A percentile compares a stretch with the other conserved stretches of the same genome.
phyloP scores from a whole-genome alignment of 1,140 invertebrate genomes.

The Drosophila kurseongensis region DNA sequence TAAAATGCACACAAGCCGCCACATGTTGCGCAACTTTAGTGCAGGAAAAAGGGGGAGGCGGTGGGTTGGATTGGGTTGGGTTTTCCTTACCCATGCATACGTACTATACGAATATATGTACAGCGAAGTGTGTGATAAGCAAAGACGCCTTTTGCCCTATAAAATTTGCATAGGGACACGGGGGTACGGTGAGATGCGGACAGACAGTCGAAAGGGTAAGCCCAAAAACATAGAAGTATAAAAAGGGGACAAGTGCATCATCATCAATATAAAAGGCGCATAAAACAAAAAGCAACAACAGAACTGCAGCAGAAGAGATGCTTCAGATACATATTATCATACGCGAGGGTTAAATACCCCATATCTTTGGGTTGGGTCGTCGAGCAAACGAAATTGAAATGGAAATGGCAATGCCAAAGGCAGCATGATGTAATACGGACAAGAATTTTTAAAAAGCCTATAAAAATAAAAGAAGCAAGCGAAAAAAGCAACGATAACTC shows the following conservation, averaged over 20 bases:
- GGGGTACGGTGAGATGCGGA: slow-evolving; percentile 16
- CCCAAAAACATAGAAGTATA: slow-evolving; percentile 22
- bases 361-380: slow-evolving; percentile 10
- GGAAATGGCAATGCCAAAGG: background rate
- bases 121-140: slow-evolving; percentile 20
- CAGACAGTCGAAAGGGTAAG: slow-evolving; percentile 33
- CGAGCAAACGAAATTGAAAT: slow-evolving; percentile 26
- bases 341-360: slow-evolving; percentile 24
- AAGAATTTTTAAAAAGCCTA: slow-evolving; percentile 52
- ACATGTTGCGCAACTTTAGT: slow-evolving; percentile 73
- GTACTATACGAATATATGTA: slow-evolving; percentile 1
- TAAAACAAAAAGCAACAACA: background rate
- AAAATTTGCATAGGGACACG: slow-evolving; percentile 59
- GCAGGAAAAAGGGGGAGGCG: slow-evolving; percentile 21
- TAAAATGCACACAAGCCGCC: slow-evolving; percentile 60
- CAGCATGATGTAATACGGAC: slow-evolving; percentile 43
- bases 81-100: slow-evolving; percentile 14
- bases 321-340: slow-evolving; percentile 7
- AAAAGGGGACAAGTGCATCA: slow-evolving; percentile 45
- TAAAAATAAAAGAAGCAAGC: slow-evolving; percentile 33
- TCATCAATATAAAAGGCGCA: slow-evolving; percentile 17
- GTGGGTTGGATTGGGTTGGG: slow-evolving; percentile 11
- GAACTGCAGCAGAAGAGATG: slow-evolving; percentile 30
- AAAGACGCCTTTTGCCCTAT: slow-evolving; percentile 55
- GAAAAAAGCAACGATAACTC: slow-evolving; percentile 8